phyloP scores from a whole-genome alignment of 2,888 invertebrate genomes.

The Strigamia maritima region DNA sequence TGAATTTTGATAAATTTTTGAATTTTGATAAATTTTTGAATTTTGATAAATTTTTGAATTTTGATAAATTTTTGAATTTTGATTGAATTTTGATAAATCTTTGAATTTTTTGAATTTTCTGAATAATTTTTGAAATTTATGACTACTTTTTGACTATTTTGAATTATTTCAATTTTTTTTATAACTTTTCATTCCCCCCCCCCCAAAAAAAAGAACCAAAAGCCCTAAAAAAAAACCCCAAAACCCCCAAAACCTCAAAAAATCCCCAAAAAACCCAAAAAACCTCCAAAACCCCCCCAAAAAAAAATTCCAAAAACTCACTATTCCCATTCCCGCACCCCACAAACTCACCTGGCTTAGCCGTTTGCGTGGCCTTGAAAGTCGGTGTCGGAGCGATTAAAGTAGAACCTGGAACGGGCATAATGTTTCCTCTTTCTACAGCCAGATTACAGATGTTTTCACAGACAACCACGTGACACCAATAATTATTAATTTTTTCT shows the following conservation, averaged over 20 bases:
- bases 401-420: slow-evolving; percentile 27
- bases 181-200: too few relatives aligned
- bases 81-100: too few relatives aligned
- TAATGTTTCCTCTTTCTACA: background rate
- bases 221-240: background rate
- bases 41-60: too few relatives aligned
- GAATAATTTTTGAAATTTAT: too few relatives aligned
- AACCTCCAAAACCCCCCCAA: background rate
- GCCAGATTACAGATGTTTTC: slow-evolving; percentile 3
- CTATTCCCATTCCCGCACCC: background rate
- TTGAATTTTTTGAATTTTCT: too few relatives aligned
- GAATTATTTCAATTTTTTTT: too few relatives aligned
- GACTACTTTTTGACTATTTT: too few relatives aligned
- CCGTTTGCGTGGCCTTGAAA: slow-evolving; percentile 3
- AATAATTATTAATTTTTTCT: background rate
- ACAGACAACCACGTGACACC: background rate
- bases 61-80: too few relatives aligned
- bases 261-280: too few relatives aligned
- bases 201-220: background rate
- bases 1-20: too few relatives aligned
- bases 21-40: too few relatives aligned
- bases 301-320: background rate
- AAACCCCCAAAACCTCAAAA: background rate
- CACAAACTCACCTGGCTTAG: slow-evolving; percentile 13
- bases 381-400: slow-evolving; percentile 5